Base-by-base conservation (phyloP, 2,797 vertebrate species). In the Sibirionetta formosa region DNA sequence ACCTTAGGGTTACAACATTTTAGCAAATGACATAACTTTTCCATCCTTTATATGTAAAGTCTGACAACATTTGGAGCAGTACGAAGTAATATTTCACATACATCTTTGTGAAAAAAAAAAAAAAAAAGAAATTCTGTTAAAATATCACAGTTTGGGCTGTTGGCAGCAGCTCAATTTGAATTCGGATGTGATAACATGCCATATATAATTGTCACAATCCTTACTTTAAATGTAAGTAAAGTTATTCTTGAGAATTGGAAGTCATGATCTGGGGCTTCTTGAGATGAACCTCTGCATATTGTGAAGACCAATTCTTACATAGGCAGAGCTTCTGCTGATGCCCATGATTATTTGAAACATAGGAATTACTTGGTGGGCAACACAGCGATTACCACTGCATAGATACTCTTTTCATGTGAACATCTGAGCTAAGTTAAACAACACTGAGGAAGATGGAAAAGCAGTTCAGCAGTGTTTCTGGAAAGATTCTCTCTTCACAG, bases 31-130 rank as follows among this genome's bases (percentile, higher is more conserved):
- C 17, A 13, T 11, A 76, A 84, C 31, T 84, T 72, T 86, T 50
- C 19, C n/a, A 61, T 66, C 53, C 44, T 81, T 63, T 64, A 70
- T 38, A 65, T 53, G 12, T 54, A n/a, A 66, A 70, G 56, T 80
- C 56, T 77, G 71, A 70, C 63, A 84, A 82, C 57, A 87, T 51
- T 69, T 68, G 36, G 26, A 81, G n/a, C 35, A 66, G 46, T 15
- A 94, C 11, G 24, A 88, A 87, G 61, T 54, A 87, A 40, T 70
- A 83, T 58, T 93, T 86, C 87, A 78, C 36, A 92, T 1, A 64
- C 29, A 82, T 60, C 19, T 80, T 42, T 22, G 42, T 53, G 29
- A 38, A 16, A 81, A 91, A 75, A 86, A 88, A 88, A 40, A 90
- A 75, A 86, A 86, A 53, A 19, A 87, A 87, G 5, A 42, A 51